Evolutionary conservation across 2,888 invertebrate species (phyloP).

Genomic region (Chrysolina americana): DNA sequence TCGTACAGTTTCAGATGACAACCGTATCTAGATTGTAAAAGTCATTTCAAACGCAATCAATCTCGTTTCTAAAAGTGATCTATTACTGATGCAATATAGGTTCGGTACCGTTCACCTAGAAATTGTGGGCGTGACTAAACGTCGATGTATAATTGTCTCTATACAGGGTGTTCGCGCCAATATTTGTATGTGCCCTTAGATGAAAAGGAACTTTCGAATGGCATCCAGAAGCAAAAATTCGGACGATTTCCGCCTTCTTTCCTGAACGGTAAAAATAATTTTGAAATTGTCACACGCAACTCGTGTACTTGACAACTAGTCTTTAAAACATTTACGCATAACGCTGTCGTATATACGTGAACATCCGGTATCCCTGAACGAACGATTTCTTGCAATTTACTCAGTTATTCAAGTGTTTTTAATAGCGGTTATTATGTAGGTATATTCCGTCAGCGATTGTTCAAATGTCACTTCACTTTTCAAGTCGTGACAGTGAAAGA

Average conservation of each 20-base stretch:
- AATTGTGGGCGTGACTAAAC: neutral
- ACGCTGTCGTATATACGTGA: neutral
- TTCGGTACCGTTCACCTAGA: neutral
- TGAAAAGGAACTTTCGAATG: no score
- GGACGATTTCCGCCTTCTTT: no score
- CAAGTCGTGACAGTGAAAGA: neutral
- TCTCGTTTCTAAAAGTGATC: slow-evolving; percentile 12
- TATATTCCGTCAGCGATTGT: neutral
- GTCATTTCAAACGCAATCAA: slow-evolving; percentile 14
- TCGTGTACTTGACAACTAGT: neutral
- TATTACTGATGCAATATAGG: slow-evolving; percentile 4
- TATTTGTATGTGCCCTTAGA: no score
- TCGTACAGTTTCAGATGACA: neutral
- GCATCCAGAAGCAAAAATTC: no score
- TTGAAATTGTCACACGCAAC: neutral
- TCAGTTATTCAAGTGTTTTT: slow-evolving; percentile 4
- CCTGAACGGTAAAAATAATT: no score
- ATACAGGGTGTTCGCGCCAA: neutral
- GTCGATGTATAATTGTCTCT: neutral
- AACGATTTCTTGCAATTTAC: slow-evolving; percentile 4
- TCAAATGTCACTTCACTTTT: neutral
- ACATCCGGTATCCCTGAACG: slow-evolving; percentile 11
- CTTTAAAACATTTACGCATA: neutral
- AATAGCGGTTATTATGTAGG: neutral
- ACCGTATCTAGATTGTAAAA: slow-evolving; percentile 2